Base-by-base conservation (phyloP, 1,140 invertebrate species). In the Piezodorus guildinii region DNA sequence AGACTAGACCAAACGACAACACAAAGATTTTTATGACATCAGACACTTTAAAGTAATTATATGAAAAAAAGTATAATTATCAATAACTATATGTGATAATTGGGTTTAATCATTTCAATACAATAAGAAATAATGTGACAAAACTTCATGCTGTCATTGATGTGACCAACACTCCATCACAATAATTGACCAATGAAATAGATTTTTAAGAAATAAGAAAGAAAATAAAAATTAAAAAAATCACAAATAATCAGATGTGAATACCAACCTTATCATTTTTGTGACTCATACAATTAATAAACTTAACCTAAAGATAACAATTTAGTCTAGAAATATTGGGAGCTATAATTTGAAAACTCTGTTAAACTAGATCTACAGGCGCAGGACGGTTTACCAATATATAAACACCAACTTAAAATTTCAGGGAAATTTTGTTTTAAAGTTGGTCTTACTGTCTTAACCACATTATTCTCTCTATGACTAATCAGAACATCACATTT, bases 351-450 rank as follows among this genome's bases (percentile, higher is more conserved):
- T 49, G 49, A 62, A 51, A 62, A 51, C 25, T 62, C 27, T 51
- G 19, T 51, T 52, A 16, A 30, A 51, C 62, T 62, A 62, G 62
- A 62, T 62, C 62, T 62, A 65, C 59, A 65, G 59, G 64, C 64
- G 64, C 64, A 65, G 64, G 64, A 65, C 64, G 64, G 64, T 65
- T 65, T 65, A 62, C 43, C 43, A n/a, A 60, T 39, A 23, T 17
- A 17, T 45, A 23, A 45, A 44, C 30, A 62, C 62, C 62, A 62
- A 65, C 64, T 60, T 45, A 65, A 60, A 64, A 62, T 30, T 60
- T 60, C 58, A 65, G 49, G 25, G 60, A 65, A 59, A 49, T 61
- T 59, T 59, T 59, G 25, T 54, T 63, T 63, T 56, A 21, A 63
- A 64, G 63, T 65, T 61, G 64, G 64, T 61, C 64, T 27, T 34